phyloP scores from a whole-genome alignment of 1,140 invertebrate genomes.

The Tetramorium simillimum region DNA sequence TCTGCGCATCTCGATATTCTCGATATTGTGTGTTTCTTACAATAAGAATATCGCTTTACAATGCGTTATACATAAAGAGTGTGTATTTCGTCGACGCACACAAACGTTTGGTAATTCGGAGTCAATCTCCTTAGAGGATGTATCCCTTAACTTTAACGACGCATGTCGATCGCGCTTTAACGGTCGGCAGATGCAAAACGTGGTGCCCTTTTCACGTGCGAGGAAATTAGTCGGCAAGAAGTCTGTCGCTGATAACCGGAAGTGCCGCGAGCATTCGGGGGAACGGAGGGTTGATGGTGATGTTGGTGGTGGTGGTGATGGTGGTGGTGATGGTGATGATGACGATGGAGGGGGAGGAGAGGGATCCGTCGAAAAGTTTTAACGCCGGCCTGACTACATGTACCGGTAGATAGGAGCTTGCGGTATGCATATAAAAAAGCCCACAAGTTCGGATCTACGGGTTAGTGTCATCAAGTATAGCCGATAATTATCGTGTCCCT shows the following conservation, averaged over 20 bases:
- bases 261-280: slow-evolving; percentile 46
- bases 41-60: slow-evolving; percentile 9
- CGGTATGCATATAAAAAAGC: slow-evolving; percentile 86
- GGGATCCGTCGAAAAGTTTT: slow-evolving; percentile 74
- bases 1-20: neutral
- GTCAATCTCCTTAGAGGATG: neutral
- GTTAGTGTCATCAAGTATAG: slow-evolving; percentile 86
- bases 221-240: slow-evolving; percentile 61
- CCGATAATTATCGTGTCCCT: slow-evolving; percentile 70
- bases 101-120: neutral
- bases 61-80: neutral
- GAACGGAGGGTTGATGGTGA: slow-evolving; percentile 37
- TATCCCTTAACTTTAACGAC: neutral
- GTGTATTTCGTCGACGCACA: neutral
- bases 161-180: slow-evolving; percentile 5
- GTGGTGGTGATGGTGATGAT: neutral
- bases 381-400: slow-evolving; percentile 86
- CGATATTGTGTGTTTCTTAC: neutral
- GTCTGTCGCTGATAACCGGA: slow-evolving; percentile 70
- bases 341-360: slow-evolving; percentile 43
- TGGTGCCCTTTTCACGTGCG: slow-evolving; percentile 15
- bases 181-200: neutral
- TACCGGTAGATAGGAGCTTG: slow-evolving; percentile 86
- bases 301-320: neutral
- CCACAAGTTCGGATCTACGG: slow-evolving; percentile 86